These are phyloP conservation scores for Aspidiotus rigidus DNA, from an alignment of 2,888 invertebrate species.

Conservation along the genomic window DNA sequence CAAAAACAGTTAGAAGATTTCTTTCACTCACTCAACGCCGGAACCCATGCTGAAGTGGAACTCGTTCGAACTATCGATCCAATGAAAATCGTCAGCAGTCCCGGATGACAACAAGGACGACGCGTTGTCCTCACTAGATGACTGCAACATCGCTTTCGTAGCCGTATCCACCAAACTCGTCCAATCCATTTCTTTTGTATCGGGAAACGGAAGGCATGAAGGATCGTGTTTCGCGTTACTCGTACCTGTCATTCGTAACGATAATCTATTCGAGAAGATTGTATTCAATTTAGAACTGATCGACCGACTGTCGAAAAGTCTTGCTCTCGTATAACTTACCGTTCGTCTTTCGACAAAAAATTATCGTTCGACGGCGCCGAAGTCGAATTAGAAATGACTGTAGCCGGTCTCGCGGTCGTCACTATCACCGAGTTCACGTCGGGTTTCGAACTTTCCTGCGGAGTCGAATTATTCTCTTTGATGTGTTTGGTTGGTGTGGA, in stretches of 20 bases:
- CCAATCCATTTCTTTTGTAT: slow-evolving; percentile 68
- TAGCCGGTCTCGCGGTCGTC: slow-evolving; percentile 57
- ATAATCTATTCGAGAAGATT: slow-evolving; percentile 38
- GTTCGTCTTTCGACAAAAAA: slow-evolving; percentile 51
- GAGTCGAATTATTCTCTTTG: slow-evolving; percentile 14
- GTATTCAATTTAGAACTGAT: background rate
- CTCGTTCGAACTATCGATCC: slow-evolving; percentile 25
- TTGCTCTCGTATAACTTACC: slow-evolving; percentile 40
- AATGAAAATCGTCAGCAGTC: slow-evolving; percentile 28
- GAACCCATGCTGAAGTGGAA: slow-evolving; percentile 29
- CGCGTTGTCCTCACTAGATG: slow-evolving; percentile 38
- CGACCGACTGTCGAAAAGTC: background rate
- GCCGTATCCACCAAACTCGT: slow-evolving; percentile 70
- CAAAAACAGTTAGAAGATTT: background rate
- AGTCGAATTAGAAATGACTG: slow-evolving; percentile 46
- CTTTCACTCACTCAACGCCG: slow-evolving; percentile 20
- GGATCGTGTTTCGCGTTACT: slow-evolving; percentile 31
- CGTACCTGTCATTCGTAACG: slow-evolving; percentile 42
- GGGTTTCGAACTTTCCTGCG: slow-evolving; percentile 11
- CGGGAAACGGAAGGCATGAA: slow-evolving; percentile 46
- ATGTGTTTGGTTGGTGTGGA: background rate
- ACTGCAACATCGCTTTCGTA: slow-evolving; percentile 60
- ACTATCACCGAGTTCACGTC: slow-evolving; percentile 43
- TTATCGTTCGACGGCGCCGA: slow-evolving; percentile 51
- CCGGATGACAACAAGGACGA: slow-evolving; percentile 19